Base-by-base conservation (phyloP, 2,113 vertebrate species). In the Catharus fuscescens region DNA sequence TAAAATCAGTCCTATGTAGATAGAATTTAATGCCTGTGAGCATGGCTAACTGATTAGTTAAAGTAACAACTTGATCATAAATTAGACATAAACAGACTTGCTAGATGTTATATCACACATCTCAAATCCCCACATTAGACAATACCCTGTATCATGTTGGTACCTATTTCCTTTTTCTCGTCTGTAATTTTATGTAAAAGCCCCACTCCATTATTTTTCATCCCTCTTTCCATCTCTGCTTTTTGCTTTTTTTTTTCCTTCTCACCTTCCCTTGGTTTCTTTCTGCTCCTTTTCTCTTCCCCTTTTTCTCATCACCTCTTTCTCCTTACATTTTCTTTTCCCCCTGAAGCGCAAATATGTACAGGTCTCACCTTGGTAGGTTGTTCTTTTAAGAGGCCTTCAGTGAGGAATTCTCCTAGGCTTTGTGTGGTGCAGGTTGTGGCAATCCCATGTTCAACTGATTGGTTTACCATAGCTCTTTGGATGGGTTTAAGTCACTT, bases 231-330 rank as follows among this genome's bases (percentile, higher is more conserved):
- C 10, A 69, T 45, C 10, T 77, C 7, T 79, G 17, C 12, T 52
- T 65, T 8, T 9, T 57, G 10, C 1, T 54, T 50, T 44, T 53
- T 36, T n/a, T 28, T 1, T 1, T 8, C 8, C 12, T 74, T 44
- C 18, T 59, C 16, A 80, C 1, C 3, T 19, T 56, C 8, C 9
- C 4, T 66, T 50, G 61, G 2, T 50, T 80, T 67, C 25, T 50
- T 84, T 70, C 10, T 52, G 6, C 5, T 87, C 56, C 38, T 13
- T 80, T 60, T 82, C 13, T 18, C 8, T 42, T 70, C 7, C 4
- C 2, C 1, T 36, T 32, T 88, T 65, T 5, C 32, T 73, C 28
- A 42, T 1, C 2, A 14, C 1, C 2, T n/a, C 9, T 71, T 59
- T 19, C 7, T 5, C 19, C 6, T 62, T 53, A 14, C 1, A 3